Evolutionary conservation across 2,888 invertebrate species (phyloP).

Genomic region (Thereva nobilitata): DNA sequence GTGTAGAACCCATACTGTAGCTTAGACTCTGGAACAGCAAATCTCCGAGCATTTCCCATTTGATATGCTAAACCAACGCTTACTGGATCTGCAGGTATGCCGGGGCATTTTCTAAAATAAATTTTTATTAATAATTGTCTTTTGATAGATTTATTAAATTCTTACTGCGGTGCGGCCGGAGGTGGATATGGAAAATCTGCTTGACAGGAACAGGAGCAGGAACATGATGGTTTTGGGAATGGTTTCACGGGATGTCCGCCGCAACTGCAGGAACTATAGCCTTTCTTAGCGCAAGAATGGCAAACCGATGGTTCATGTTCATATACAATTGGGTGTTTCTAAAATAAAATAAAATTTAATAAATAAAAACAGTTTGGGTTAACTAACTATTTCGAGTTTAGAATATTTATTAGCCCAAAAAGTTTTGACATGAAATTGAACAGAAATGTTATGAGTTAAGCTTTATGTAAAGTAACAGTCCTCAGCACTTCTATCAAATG

Average conservation of each 20-base stretch:
- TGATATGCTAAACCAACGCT: conserved; percentile 59
- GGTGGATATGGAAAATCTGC: no score
- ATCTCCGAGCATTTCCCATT: conserved; percentile 52
- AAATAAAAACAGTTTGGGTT: conserved; percentile 26
- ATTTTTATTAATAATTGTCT: not conserved
- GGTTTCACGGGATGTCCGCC: no score
- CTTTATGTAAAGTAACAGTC: no score
- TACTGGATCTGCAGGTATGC: conserved; percentile 59
- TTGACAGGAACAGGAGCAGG: no score
- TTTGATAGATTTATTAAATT: not conserved
- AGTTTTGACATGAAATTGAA: conserved; percentile 22
- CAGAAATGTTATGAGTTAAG: not conserved
- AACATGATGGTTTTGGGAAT: no score
- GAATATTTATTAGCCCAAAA: conserved; percentile 32
- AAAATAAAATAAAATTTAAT: conserved; percentile 13
- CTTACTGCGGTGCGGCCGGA: no score
- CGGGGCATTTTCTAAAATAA: conserved; percentile 19
- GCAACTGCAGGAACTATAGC: no score
- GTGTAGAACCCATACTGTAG: conserved; percentile 61
- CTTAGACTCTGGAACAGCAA: conserved; percentile 59
- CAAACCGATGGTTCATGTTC: conserved; percentile 21
- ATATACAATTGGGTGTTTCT: conserved; percentile 22
- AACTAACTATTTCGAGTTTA: not conserved
- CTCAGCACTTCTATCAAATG: no score
- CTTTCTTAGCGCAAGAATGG: not conserved